Conservation (phyloP, 2,113 vertebrate genomes). For the Corythaeola cristata region DNA sequence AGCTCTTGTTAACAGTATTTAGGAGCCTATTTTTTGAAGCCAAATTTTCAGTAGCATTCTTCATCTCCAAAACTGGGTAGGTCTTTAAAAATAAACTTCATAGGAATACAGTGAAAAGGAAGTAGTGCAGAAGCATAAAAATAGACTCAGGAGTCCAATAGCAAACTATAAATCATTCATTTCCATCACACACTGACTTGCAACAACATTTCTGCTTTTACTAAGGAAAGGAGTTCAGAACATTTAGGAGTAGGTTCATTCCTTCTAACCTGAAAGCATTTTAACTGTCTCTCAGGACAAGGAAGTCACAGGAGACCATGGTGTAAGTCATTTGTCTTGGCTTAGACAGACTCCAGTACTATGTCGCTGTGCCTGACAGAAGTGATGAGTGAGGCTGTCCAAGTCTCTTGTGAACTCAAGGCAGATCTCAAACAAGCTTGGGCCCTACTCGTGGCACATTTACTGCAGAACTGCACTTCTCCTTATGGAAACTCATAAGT, state of each 20-base stretch:
- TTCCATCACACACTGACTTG: conserved; percentile 11
- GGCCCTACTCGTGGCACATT: neutral
- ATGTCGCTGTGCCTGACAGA: neutral
- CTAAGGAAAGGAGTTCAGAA: neutral
- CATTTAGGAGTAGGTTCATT: neutral
- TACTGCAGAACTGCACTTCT: neutral
- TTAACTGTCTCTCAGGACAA: neutral
- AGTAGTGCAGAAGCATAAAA: conserved; percentile 45
- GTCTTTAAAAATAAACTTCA: conserved; percentile 60
- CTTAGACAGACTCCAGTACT: neutral
- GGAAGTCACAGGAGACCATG: neutral
- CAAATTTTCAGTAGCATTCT: conserved; percentile 11
- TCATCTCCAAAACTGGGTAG: neutral
- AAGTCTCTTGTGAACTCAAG: neutral
- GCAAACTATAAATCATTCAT: conserved; percentile 56
- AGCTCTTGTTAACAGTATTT: neutral
- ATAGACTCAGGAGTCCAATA: conserved; percentile 23
- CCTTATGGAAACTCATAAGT: neutral
- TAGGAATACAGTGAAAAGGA: conserved; percentile 30
- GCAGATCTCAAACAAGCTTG: neutral
- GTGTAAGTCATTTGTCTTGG: neutral
- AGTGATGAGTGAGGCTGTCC: neutral
- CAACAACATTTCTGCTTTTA: neutral
- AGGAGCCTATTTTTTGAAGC: neutral
- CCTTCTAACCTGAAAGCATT: neutral